Evolutionary conservation across 2,113 vertebrate genomes (phyloP), one percentile per base, ranked within the genome.

Genomic region (Megaceryle torquata): DNA sequence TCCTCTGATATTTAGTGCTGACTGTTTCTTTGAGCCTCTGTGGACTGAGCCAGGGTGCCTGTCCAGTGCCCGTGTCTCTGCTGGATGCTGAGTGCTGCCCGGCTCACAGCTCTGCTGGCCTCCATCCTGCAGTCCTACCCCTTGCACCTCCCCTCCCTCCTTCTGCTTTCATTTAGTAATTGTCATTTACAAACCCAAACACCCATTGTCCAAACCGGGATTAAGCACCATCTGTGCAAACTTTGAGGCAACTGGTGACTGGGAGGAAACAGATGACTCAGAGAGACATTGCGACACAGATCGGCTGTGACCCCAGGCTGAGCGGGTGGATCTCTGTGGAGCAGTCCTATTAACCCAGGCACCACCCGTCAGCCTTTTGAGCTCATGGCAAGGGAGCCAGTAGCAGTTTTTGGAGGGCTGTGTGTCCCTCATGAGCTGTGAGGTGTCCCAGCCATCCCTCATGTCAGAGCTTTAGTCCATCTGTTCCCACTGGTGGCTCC

Each of bases 141-240:
- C 69, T 64, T 4, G 1, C 26, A 3, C n/a, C 33, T 83, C 61
- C 65, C 56, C 69, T 90, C 67, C 51, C 37, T 53, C 53, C 53
- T n/a, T 22, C 44, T 63, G 82, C 89, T 91, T 82, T 76, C 33
- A 2, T 72, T 85, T 39, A 56, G 56, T 33, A 86, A 56, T 59
- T 74, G 51, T 48, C 61, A 2, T 81, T 80, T 80, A 59, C 77
- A 88, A 94, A 51, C 81, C 86, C 65, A 31, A 90, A 65, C 6
- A 4, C 65, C 80, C 87, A 48, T 93, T 96, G 92, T 96, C 92
- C 95, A 95, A 92, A 48, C 0, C 3, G 35, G 76, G 95, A 96
- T 97, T 96, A 97, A 86, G 48, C 92, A 93, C 95, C 95, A 97
- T 96, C 95, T 97, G 95, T 96, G 89, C 93, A 96, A 96, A 96